A percentile compares a stretch with the other conserved stretches of the same genome.
phyloP scores from a whole-genome alignment of 2,797 vertebrate genomes.

The Lacerta agilis region DNA sequence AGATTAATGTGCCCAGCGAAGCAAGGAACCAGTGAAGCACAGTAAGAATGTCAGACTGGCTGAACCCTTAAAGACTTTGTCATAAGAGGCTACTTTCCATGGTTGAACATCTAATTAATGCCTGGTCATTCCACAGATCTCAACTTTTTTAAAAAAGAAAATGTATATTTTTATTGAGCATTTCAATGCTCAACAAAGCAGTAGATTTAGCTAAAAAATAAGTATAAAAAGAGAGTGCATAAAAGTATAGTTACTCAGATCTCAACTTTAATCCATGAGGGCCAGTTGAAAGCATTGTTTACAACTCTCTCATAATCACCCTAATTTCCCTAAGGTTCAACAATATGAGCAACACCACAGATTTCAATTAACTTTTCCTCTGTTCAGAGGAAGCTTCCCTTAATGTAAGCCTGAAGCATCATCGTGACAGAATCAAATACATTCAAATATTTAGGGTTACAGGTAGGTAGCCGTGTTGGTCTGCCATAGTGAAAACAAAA shows the following conservation, averaged over 20 bases:
- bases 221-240: background rate
- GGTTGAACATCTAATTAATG: background rate
- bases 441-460: background rate
- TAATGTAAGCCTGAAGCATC: background rate
- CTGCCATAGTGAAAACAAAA: no score
- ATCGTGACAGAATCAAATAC: background rate
- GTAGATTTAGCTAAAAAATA: background rate
- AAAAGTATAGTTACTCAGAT: background rate
- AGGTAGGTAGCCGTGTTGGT: no score
- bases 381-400: conserved; percentile 6
- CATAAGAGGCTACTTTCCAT: background rate
- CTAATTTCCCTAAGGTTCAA: conserved; percentile 14
- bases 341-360: conserved; percentile 19
- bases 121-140: background rate
- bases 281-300: conserved; percentile 1
- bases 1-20: background rate
- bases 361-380: conserved; percentile 32
- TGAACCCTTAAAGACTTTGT: background rate
- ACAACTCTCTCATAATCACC: background rate
- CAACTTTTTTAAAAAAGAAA: no score
- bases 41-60: background rate
- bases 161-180: no score
- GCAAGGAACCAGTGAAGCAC: background rate
- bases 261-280: conserved; percentile 5
- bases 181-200: background rate